These are phyloP conservation scores for Epizoanthus ramosus DNA, from an alignment of 92 coral and sea anemone genomes.

Conservation along the genomic window DNA sequence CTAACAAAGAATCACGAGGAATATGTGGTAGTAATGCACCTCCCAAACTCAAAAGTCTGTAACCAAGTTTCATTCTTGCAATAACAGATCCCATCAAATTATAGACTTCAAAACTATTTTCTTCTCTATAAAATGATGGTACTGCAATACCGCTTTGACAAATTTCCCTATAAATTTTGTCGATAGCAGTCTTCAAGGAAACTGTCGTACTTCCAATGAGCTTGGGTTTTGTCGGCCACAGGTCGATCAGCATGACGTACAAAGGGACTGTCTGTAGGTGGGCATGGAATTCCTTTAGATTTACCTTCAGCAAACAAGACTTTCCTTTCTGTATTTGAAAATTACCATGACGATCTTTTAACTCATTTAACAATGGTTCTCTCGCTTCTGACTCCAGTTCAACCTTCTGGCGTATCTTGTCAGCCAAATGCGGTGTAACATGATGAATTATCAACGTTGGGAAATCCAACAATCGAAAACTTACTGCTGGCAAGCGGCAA, in stretches of 20 bases:
- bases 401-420: conserved; percentile 76
- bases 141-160: conserved; percentile 70
- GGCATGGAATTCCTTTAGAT: conserved; percentile 47
- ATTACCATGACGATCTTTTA: conserved; percentile 76
- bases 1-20: conserved; percentile 55
- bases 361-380: conserved; percentile 53
- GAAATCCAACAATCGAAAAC: conserved; percentile 92
- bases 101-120: conserved; percentile 71
- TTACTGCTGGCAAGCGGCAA: conserved; percentile 81
- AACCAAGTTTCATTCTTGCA: conserved; percentile 73
- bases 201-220: conserved; percentile 84
- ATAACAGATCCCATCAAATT: conserved; percentile 88
- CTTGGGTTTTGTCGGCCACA: conserved; percentile 76
- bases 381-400: conserved; percentile 43
- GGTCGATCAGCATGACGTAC: conserved; percentile 88
- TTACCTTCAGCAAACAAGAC: conserved; percentile 88
- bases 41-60: conserved; percentile 89
- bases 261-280: conserved; percentile 81
- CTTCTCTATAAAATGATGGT: conserved; percentile 77
- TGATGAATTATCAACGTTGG: conserved; percentile 84
- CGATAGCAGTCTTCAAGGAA: conserved; percentile 66
- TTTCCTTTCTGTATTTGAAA: conserved; percentile 81
- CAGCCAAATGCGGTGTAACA: conserved; percentile 61
- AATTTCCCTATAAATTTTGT: conserved; percentile 66
- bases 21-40: conserved; percentile 86